These are phyloP conservation scores for Microtus ochrogaster DNA, from an alignment of 2,113 vertebrate genomes.

Conservation along the genomic window DNA sequence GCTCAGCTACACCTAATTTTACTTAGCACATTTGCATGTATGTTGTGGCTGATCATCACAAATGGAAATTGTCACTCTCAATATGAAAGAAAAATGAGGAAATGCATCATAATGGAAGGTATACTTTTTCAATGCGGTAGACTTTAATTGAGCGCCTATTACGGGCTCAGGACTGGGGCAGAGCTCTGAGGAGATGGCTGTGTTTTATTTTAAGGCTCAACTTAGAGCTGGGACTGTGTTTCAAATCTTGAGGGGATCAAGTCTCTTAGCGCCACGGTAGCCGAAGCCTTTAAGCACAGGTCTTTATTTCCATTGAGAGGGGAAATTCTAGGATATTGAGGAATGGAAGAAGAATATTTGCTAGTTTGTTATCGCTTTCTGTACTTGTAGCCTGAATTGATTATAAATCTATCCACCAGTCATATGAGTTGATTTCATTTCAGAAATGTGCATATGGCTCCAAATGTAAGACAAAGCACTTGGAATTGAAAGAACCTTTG, in stretches of 20 bases:
- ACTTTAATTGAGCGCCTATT: conserved; percentile 56
- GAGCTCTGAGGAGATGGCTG: conserved; percentile 1
- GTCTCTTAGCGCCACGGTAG: not conserved
- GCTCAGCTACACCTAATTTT: conserved; percentile 79
- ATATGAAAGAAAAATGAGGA: conserved; percentile 74
- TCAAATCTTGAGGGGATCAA: not conserved
- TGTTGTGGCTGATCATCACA: conserved; percentile 78
- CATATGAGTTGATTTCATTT: not conserved
- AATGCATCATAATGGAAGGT: conserved; percentile 73
- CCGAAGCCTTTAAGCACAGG: not conserved
- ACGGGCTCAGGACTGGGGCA: not conserved
- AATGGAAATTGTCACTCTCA: conserved; percentile 78
- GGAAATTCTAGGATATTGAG: not conserved
- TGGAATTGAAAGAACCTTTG: not conserved
- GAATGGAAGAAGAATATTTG: not conserved
- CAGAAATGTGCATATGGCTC: not conserved
- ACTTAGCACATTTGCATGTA: conserved; percentile 76
- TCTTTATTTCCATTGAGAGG: not conserved
- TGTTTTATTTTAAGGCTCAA: conserved; percentile 23
- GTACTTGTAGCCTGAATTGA: not conserved
- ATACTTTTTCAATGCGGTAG: conserved; percentile 39
- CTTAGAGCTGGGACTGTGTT: not conserved
- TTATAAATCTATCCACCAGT: not conserved
- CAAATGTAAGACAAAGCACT: conserved; percentile 3
- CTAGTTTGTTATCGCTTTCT: conserved; percentile 1